Base-by-base conservation (phyloP, 2,888 invertebrate genomes). In the Spatulosminthurus flaviceps region DNA sequence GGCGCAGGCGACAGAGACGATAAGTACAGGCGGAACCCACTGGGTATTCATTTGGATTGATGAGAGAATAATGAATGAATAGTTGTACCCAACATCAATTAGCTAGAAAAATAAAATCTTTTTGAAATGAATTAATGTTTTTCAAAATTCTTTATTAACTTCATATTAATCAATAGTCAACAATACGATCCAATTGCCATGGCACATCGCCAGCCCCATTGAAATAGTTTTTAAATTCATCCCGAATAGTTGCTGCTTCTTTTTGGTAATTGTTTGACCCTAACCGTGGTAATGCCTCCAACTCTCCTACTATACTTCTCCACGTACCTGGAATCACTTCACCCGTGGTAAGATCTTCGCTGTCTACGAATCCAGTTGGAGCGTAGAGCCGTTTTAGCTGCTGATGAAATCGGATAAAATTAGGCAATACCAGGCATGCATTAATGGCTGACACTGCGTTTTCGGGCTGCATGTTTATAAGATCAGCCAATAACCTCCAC, bases 401-500 rank as follows among this genome's bases (percentile, higher is more conserved):
- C 16, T 24, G 21, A 22, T 64, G 22, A 13, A 24, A 2, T 16
- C 64, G 11, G 22, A 64, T 24, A 64, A 64, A 64, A 26, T 64
- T 64, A 24, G 11, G 64, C 22, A 64, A 26, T 9, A 22, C 22
- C 2, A 64, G 9, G 16, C 64, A 64, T 11, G 64, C 64, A 22
- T 24, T 22, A 22, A 64, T 64, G 24, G 24, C 24, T 22, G 11
- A 9, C 5, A 24, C 26, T 24, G 64, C 70, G n/a, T 22, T 41
- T 1, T 5, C 5, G 24, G 19, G 42, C 43, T 4, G 28, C 0
- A 80, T 79, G 5, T 22, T 1, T 24, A 82, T 82, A 11, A 79
- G 51, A 29, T 22, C 67, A 9, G 22, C 42, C 43, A 81, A 80
- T 13, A 81, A 51, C 69, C 81, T 28, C 42, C 51, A 82, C 13